Evolutionary conservation across 2,888 invertebrate genomes (phyloP), one percentile per base, ranked within the genome.

Genomic region (Dusona sp.): DNA sequence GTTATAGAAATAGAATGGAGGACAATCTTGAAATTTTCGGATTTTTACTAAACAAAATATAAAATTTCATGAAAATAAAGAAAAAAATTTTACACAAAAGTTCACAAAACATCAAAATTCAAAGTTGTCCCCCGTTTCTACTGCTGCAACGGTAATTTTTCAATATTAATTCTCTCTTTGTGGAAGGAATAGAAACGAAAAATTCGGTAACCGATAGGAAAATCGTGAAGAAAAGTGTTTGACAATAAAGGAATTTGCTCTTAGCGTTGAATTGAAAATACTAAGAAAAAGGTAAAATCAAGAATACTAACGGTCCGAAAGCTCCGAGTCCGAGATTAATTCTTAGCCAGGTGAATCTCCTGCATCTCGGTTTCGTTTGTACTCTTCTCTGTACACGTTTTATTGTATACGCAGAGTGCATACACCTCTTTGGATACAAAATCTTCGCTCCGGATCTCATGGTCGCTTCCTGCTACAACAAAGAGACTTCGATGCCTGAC

Each of bases 401-500:
- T 33, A 70, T 38, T 42, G 68, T 42, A 42, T 38, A 67, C 38
- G 22, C 68, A 68, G 38, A 25, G 38, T 42, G 22, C 38, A 42
- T 68, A 33, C 29, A 45, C 70, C 45, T 70, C 33, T 73, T 13
- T 6, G 19, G 13, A 22, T 33, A 51, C 51, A n/a, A 73, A 73
- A 88, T 87, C 83, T 83, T 38, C 79, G 83, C 72, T 79, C 84
- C 83, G 81, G 74, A 87, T 87, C 85, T 88, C 75, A 83, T 80
- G 86, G 77, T 80, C 79, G 87, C 85, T 89, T 89, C 88, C 83
- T 85, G 87, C 86, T 82, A 83, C 81, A 89, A 90, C 88, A 89
- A 90, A 90, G 91, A 89, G 89, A 90, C 87, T 89, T 88, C 82
- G 88, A 88, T 87, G 86, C 83, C 81, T 80, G 84, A 75, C 54